Base-by-base conservation (phyloP, 2,797 vertebrate genomes). In the Momotus momota region DNA sequence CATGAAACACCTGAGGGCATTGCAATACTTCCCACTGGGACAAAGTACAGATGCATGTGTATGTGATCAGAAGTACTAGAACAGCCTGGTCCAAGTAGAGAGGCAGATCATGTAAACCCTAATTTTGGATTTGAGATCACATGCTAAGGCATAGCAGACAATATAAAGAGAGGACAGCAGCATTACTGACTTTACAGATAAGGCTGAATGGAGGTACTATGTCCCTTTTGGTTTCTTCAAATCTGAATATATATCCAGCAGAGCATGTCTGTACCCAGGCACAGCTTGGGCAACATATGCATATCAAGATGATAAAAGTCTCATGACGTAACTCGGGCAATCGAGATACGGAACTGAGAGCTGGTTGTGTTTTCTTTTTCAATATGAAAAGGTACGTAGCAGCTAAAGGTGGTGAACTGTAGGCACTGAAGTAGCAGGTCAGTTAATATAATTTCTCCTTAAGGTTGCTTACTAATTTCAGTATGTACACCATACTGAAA, bases 401-500 rank as follows among this genome's bases (percentile, higher is more conserved):
- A 82, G 25, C 2, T 57, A 43, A 69, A 81, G 41, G 25, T 40
- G 54, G 5, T 41, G 23, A 67, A 49, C 62, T 60, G 12, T 7
- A 58, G 21, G 49, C 25, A 38, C 33, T 49, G 14, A 57, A 62
- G 22, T 45, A 78, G 25, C 6, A 23, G 11, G 33, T 35, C 62
- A 81, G 60, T 89, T 73, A 89, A 57, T 15, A 66, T 52, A 52
- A 55, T 41, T 79, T 82, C 92, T 82, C 33, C 58, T 86, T 86
- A 35, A 71, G 58, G 60, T 94, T 75, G 25, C 60, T 94, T 66
- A 54, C 38, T 45, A 54, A 61, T 81, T 96, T 87, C 61, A 93
- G 65, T 64, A 79, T 20, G 26, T 35, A 52, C 26, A 77, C 33
- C 1, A 72, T 29, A 80, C 79, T 97, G 86, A 90, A 89, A 88